Base-by-base conservation (phyloP, 2,888 invertebrate genomes). In the Helobdella robusta region DNA sequence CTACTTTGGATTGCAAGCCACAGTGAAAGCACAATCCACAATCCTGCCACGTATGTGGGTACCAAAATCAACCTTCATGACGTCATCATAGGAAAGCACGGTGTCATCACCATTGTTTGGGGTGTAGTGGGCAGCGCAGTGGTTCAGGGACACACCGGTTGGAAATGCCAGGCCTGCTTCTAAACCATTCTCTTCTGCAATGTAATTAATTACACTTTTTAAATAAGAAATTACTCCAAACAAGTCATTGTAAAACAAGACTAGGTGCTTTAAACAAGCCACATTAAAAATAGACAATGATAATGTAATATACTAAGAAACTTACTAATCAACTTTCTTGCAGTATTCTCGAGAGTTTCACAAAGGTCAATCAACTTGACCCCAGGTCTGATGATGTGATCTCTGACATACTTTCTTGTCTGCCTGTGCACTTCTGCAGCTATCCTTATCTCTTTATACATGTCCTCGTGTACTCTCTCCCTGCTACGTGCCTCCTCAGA, bases 121-220 rank as follows among this genome's bases (percentile, higher is more conserved):
- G 18, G 98, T 99, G 76, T 99, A 98, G 82, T 98, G 98, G 61
- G 98, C 98, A 65, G 98, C 98, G 78, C 95, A 97, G 79, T 98
- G 89, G 81, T 99, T 98, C 40, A 95, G 84, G n/a, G 94, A 95
- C 78, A 95, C 95, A 0, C 97, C 97, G 0, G 95, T 97, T 0
- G 98, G 98, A 79, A 98, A 98, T 2, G 83, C 84, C 59, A 84
- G 73, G 20, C 84, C 98, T 1, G 97, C 92, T 73, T 93, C 88
- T 6, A 98, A 82, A 0, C 94, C 95, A 75, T 93, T 89, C 80
- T 98, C 98, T 18, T 48, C 66, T 48, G 59, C 4, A 50, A 32
- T 18, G 6, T 28, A 5, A 58, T 20, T 58, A 25, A 5, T 11
- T 11, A 25, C 30, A 28, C 28, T 28, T 11, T 58, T n/a, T n/a